phyloP scores from a whole-genome alignment of 2,888 invertebrate species.

The Hemicrepidius hirtus region DNA sequence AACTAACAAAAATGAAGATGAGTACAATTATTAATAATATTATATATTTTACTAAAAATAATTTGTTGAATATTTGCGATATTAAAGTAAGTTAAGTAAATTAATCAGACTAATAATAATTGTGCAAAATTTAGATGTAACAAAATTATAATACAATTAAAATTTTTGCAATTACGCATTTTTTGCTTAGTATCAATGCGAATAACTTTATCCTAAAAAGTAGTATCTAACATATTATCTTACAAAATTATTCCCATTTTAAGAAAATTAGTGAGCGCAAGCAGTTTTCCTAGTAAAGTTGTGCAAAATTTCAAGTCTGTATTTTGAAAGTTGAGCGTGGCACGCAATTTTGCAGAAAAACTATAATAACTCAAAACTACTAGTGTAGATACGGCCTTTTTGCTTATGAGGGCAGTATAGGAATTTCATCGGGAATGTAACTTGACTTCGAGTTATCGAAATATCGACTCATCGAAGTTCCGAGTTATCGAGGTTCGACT shows the following conservation, averaged over 20 bases:
- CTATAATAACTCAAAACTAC: neutral
- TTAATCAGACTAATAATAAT: too few species aligned
- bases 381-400: constrained; percentile 5
- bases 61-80: neutral
- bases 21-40: constrained; percentile 4
- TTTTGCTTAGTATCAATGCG: constrained; percentile 6
- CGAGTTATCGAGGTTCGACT: too few species aligned
- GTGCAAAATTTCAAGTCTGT: constrained; percentile 7
- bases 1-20: neutral
- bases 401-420: constrained; percentile 8
- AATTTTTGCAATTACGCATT: neutral
- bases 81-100: too few species aligned
- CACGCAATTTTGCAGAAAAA: neutral
- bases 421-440: too few species aligned
- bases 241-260: neutral
- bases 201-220: neutral
- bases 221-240: constrained; percentile 9
- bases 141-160: constrained; percentile 3
- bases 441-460: too few species aligned
- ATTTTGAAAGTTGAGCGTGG: neutral
- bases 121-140: too few species aligned
- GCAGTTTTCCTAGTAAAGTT: constrained; percentile 4
- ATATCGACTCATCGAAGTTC: too few species aligned
- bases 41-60: neutral
- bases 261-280: neutral